These are phyloP conservation scores for Drosophila insularis DNA, from an alignment of 1,140 invertebrate genomes.

Conservation along the genomic window DNA sequence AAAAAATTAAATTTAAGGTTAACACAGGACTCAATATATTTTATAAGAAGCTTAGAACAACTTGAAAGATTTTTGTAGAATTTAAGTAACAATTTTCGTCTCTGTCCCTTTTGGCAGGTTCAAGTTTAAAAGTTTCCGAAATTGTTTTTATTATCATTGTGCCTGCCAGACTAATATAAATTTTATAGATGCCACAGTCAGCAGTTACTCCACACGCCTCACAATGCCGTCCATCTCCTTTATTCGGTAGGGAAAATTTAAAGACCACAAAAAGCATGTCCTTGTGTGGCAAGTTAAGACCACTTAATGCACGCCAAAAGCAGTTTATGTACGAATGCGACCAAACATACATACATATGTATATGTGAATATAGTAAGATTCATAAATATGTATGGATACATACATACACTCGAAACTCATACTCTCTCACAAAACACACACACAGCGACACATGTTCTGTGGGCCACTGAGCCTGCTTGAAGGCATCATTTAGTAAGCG, in stretches of 20 bases:
- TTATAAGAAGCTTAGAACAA: neutral
- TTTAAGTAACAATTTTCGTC: neutral
- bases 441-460: slow-evolving; percentile 70
- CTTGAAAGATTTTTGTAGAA: neutral
- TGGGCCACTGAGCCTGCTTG: slow-evolving; percentile 58
- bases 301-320: slow-evolving; percentile 79
- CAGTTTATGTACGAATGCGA: slow-evolving; percentile 53
- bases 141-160: slow-evolving; percentile 36
- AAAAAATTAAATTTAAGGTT: too few relatives aligned
- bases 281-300: slow-evolving; percentile 70
- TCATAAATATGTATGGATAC: slow-evolving; percentile 55
- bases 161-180: slow-evolving; percentile 51
- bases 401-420: slow-evolving; percentile 44
- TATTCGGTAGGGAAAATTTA: slow-evolving; percentile 52
- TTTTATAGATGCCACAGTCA: slow-evolving; percentile 59
- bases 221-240: neutral
- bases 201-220: slow-evolving; percentile 19
- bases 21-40: too few relatives aligned
- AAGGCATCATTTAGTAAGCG: slow-evolving; percentile 64
- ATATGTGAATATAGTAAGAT: slow-evolving; percentile 37
- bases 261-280: slow-evolving; percentile 75
- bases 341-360: slow-evolving; percentile 4
- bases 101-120: neutral
- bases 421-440: slow-evolving; percentile 19
- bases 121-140: slow-evolving; percentile 24